Conservation (phyloP, 2,113 vertebrate genomes). For the Perca flavescens region DNA sequence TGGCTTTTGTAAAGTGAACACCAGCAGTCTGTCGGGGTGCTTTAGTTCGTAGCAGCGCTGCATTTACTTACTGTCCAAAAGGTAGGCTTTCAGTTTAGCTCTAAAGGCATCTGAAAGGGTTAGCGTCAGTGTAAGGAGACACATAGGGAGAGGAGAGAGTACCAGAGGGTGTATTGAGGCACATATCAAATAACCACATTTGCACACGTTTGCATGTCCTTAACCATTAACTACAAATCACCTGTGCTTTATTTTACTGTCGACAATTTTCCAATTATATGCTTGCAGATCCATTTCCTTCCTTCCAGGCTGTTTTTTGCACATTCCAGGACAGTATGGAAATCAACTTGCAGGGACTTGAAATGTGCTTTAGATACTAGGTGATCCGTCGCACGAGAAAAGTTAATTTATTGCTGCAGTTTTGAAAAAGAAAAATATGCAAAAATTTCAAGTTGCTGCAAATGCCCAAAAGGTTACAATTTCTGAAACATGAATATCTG, state of each 20-base stretch:
- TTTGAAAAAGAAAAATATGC: neutral
- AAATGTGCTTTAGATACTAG: conserved; percentile 4
- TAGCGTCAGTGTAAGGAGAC: conserved; percentile 65
- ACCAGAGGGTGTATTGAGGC: neutral
- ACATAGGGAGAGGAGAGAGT: conserved; percentile 69
- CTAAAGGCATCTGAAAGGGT: conserved; percentile 74
- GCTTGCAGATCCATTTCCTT: conserved; percentile 40
- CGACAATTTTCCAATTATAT: conserved; percentile 28
- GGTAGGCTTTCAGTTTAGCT: conserved; percentile 84
- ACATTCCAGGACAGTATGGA: conserved; percentile 32
- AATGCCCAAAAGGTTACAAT: neutral
- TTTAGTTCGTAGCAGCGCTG: neutral
- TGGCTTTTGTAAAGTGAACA: conserved; percentile 7
- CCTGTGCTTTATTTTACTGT: neutral
- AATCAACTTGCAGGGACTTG: conserved; percentile 44
- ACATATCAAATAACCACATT: conserved; percentile 1
- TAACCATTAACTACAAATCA: conserved; percentile 57
- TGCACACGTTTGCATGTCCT: conserved; percentile 11
- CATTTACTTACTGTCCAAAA: conserved; percentile 83
- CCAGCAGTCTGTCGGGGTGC: conserved; percentile 14
- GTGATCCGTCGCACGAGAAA: neutral
- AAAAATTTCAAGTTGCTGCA: neutral
- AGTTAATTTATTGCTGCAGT: neutral
- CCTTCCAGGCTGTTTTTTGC: conserved; percentile 39
- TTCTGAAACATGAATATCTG: neutral